Conservation (phyloP, 2,797 vertebrate genomes). For the Trichosurus vulpecula region DNA sequence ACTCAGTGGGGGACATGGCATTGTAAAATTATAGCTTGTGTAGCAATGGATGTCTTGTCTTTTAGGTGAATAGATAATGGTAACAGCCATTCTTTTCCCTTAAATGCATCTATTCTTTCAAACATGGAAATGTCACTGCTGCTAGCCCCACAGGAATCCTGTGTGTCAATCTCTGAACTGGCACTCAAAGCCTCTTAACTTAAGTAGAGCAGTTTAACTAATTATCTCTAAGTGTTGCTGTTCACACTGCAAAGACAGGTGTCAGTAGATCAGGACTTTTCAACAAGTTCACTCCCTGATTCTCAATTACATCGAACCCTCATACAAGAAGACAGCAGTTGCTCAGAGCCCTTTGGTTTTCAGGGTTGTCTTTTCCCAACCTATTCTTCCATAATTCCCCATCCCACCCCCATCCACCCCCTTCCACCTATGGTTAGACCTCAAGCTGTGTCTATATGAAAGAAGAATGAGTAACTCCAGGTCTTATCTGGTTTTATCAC, state of each 20-base stretch:
- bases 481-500: background rate
- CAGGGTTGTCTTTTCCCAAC: background rate
- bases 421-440: background rate
- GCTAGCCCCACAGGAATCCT: background rate
- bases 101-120: background rate
- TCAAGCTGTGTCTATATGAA: background rate
- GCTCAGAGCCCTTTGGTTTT: background rate
- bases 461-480: background rate
- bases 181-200: background rate
- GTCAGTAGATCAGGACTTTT: background rate
- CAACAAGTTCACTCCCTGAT: background rate
- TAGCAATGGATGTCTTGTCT: background rate
- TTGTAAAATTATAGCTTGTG: background rate
- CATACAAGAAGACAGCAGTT: background rate
- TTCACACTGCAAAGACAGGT: background rate
- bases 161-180: background rate
- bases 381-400: background rate
- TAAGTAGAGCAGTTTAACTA: background rate
- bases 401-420: background rate
- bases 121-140: background rate
- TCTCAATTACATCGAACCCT: background rate
- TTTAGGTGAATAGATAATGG: background rate
- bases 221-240: slow-evolving; percentile 5
- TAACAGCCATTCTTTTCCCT: background rate
- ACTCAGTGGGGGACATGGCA: background rate